A percentile compares a stretch with the other conserved stretches of the same genome.
These are phyloP conservation scores for Musca domestica DNA, from an alignment of 1,140 invertebrate genomes.

Conservation along the genomic window DNA sequence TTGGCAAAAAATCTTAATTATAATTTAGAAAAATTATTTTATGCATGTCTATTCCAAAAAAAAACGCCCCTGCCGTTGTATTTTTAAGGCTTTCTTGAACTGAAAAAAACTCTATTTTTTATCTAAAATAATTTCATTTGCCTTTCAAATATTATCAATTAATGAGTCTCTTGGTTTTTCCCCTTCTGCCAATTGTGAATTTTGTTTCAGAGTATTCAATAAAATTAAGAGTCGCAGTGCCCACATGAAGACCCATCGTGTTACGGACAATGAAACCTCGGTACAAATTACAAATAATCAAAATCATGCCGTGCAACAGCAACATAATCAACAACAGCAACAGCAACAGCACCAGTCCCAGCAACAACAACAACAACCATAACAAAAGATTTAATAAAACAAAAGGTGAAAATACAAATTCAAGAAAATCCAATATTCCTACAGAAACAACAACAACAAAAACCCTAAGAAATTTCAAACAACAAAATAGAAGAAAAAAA, in stretches of 20 bases:
- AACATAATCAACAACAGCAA: slow-evolving; percentile 26
- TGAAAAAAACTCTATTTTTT: neutral
- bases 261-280: slow-evolving; percentile 61
- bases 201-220: slow-evolving; percentile 79
- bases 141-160: neutral
- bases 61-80: neutral
- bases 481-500: neutral
- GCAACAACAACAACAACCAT: slow-evolving; percentile 24
- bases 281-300: slow-evolving; percentile 26
- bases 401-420: slow-evolving; percentile 1
- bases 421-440: neutral
- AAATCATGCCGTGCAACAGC: slow-evolving; percentile 23
- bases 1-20: neutral
- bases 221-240: slow-evolving; percentile 98
- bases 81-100: neutral
- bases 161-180: neutral
- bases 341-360: slow-evolving; percentile 24
- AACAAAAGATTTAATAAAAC: slow-evolving; percentile 13
- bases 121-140: neutral
- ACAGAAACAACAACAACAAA: slow-evolving; percentile 25
- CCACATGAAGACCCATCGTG: slow-evolving; percentile 96
- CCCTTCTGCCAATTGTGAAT: neutral
- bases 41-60: neutral
- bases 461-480: neutral
- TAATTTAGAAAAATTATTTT: neutral